Conservation (phyloP, 92 coral and sea anemone species). For the Epizoanthus ramosus region DNA sequence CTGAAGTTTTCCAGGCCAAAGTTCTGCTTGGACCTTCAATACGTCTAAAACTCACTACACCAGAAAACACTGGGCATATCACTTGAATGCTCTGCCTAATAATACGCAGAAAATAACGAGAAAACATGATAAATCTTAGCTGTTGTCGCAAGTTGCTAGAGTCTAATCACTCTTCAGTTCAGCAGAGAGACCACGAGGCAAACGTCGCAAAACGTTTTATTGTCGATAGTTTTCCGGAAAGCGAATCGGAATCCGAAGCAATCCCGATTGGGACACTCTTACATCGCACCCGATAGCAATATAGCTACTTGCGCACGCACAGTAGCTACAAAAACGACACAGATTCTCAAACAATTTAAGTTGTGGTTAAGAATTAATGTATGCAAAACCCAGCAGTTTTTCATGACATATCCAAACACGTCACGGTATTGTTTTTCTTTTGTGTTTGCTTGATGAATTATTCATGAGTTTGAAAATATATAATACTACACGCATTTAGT, state of each 20-base stretch:
- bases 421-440: no score
- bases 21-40: slow-evolving; percentile 16
- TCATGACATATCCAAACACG: no score
- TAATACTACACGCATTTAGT: no score
- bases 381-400: no score
- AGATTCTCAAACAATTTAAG: no score
- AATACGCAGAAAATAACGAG: no score
- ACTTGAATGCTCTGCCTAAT: slow-evolving; percentile 25
- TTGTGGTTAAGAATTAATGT: no score
- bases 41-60: slow-evolving; percentile 9
- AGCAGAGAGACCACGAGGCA: slow-evolving; percentile 17
- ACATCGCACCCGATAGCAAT: slow-evolving; percentile 32
- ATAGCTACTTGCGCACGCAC: slow-evolving; percentile 16
- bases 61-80: slow-evolving; percentile 19
- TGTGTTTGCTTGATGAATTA: no score
- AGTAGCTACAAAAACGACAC: slow-evolving; percentile 19
- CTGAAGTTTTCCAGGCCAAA: slow-evolving; percentile 10
- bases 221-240: slow-evolving; percentile 30
- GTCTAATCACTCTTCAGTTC: slow-evolving; percentile 20
- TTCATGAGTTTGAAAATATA: no score
- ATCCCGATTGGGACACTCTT: slow-evolving; percentile 34
- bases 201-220: slow-evolving; percentile 25
- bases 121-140: slow-evolving; percentile 23
- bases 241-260: slow-evolving; percentile 34
- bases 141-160: slow-evolving; percentile 31